Percentiles rank a stretch among this genome's conserved stretches.
Evolutionary conservation across 2,797 vertebrate species (phyloP).

Genomic region (Simalia tracyae): DNA sequence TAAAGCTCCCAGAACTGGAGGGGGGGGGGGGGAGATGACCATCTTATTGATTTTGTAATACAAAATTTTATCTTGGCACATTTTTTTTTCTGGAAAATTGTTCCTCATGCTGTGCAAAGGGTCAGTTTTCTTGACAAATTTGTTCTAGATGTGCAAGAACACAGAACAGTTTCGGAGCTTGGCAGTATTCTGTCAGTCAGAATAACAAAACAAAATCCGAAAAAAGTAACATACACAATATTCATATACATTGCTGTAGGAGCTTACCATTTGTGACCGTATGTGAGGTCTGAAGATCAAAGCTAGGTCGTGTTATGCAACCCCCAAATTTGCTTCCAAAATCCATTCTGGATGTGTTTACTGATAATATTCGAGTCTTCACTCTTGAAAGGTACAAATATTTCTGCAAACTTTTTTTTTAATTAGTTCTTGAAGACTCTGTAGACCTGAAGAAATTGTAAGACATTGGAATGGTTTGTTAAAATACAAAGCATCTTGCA

Average conservation of each 20-base stretch:
- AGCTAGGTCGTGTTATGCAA: not conserved
- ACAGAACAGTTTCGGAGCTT: not conserved
- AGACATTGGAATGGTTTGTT: rapidly evolving
- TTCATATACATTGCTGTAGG: not conserved
- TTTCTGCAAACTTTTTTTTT: not conserved
- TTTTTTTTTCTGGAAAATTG: not conserved
- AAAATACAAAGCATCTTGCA: conserved; percentile 28
- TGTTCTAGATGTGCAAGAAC: not conserved
- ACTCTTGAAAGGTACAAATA: not conserved
- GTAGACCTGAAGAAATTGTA: not conserved
- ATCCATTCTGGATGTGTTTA: not conserved
- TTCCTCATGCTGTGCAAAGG: no score
- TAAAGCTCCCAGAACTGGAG: no score
- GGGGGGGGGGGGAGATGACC: not conserved
- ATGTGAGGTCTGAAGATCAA: not conserved
- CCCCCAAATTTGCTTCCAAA: not conserved
- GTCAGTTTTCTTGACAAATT: not conserved
- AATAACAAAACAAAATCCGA: not conserved
- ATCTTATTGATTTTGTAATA: not conserved
- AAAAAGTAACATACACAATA: not conserved
- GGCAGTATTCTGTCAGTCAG: not conserved
- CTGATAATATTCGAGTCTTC: not conserved
- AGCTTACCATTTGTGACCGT: not conserved
- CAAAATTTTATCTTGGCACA: not conserved
- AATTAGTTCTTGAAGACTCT: not conserved